Conservation (phyloP, 2,888 invertebrate genomes). For the Tuta absoluta region DNA sequence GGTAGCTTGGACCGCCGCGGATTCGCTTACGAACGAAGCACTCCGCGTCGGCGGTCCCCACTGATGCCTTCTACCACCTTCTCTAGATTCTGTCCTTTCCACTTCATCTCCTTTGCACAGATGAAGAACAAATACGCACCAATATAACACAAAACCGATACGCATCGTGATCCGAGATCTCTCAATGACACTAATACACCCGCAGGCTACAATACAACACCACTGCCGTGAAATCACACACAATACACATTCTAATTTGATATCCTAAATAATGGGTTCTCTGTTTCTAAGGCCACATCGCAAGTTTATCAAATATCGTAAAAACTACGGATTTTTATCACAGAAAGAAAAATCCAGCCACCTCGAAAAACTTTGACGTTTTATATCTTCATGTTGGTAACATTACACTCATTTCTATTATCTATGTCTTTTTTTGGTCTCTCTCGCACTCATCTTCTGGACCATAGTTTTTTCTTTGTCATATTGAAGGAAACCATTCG, state of each 20-base stretch:
- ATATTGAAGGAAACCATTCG: background rate
- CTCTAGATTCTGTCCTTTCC: constrained; percentile 71
- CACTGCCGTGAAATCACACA: constrained; percentile 58
- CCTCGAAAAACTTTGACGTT: constrained; percentile 58
- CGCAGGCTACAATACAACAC: constrained; percentile 59
- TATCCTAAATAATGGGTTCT: constrained; percentile 50
- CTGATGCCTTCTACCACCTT: constrained; percentile 66
- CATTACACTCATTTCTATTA: background rate
- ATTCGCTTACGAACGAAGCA: constrained; percentile 63
- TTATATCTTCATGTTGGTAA: constrained; percentile 33
- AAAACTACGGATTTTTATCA: constrained; percentile 60
- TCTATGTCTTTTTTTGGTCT: background rate
- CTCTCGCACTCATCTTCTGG: background rate
- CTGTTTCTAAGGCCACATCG: constrained; percentile 66
- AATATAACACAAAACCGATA: constrained; percentile 77
- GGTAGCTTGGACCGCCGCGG: constrained; percentile 55
- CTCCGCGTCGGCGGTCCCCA: constrained; percentile 69
- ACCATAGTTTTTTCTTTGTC: background rate
- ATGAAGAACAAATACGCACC: constrained; percentile 77
- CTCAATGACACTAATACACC: constrained; percentile 69
- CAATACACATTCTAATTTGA: constrained; percentile 73
- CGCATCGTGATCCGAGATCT: constrained; percentile 78
- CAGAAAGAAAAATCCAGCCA: constrained; percentile 59
- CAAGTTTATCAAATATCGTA: constrained; percentile 61
- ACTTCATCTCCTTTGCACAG: constrained; percentile 74